Evolutionary conservation across 2,797 vertebrate genomes (phyloP).

Genomic region (Hyperoplus lanceolatus): DNA sequence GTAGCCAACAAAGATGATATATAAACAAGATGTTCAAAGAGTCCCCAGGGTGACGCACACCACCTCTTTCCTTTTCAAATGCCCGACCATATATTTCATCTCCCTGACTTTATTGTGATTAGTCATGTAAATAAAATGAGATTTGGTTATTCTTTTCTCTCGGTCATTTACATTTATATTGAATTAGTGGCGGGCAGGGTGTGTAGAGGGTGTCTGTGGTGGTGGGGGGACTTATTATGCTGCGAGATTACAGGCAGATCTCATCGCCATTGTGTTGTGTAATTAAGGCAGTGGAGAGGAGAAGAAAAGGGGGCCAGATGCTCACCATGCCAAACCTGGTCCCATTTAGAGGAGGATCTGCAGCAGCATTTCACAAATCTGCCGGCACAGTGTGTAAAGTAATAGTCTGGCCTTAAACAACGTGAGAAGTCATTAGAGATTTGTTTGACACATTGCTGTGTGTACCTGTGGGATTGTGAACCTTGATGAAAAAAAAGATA

Average conservation of each 20-base stretch:
- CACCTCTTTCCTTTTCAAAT: slow-evolving; percentile 53
- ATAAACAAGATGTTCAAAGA: slow-evolving; percentile 76
- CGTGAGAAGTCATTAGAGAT: slow-evolving; percentile 60
- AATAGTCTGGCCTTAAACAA: slow-evolving; percentile 57
- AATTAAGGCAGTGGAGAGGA: slow-evolving; percentile 84
- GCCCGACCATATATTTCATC: slow-evolving; percentile 80
- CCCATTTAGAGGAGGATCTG: slow-evolving; percentile 73
- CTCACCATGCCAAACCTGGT: slow-evolving; percentile 75
- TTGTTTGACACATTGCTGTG: slow-evolving; percentile 31
- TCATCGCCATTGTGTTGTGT: slow-evolving; percentile 87
- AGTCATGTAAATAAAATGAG: slow-evolving; percentile 89
- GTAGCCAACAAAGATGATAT: slow-evolving; percentile 74
- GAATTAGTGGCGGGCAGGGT: slow-evolving; percentile 85
- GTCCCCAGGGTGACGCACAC: slow-evolving; percentile 54
- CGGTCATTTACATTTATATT: slow-evolving; percentile 91
- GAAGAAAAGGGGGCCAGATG: slow-evolving; percentile 86
- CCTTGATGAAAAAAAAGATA: not conserved
- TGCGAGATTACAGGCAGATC: slow-evolving; percentile 86
- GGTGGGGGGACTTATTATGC: slow-evolving; percentile 79
- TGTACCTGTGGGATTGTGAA: slow-evolving; percentile 16
- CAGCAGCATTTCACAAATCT: slow-evolving; percentile 59
- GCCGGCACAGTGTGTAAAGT: slow-evolving; percentile 24
- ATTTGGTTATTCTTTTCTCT: slow-evolving; percentile 86
- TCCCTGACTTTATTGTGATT: slow-evolving; percentile 85
- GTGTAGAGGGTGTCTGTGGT: slow-evolving; percentile 31